Evolutionary conservation across 2,888 invertebrate genomes (phyloP).

Genomic region (Epinotia nisella): DNA sequence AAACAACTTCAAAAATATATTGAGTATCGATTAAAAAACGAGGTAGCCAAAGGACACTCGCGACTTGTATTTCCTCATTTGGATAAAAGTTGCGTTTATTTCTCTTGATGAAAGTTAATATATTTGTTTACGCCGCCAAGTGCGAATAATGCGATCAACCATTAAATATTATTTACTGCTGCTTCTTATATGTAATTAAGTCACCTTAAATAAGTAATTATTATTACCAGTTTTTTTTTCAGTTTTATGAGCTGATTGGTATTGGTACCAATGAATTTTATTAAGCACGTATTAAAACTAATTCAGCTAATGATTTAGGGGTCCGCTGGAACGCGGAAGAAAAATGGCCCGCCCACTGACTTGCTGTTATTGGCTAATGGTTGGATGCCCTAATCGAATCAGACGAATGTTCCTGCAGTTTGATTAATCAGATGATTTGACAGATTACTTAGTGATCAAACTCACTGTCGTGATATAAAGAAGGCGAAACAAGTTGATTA

Average conservation of each 20-base stretch:
- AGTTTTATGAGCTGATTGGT: slow-evolving; percentile 63
- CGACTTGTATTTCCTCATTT: too few species aligned
- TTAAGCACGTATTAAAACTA: slow-evolving; percentile 73
- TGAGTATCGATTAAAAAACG: too few species aligned
- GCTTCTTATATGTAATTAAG: too few species aligned
- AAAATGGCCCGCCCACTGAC: slow-evolving; percentile 74
- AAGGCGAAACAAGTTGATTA: too few species aligned
- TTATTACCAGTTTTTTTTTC: slow-evolving; percentile 51
- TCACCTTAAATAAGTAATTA: too few species aligned
- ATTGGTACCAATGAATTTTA: slow-evolving; percentile 67
- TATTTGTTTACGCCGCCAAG: too few species aligned
- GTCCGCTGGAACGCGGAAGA: slow-evolving; percentile 67
- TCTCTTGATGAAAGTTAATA: too few species aligned
- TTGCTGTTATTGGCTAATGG: slow-evolving; percentile 56
- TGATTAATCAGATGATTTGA: slow-evolving; percentile 59
- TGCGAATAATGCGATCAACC: too few species aligned
- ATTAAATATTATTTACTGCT: too few species aligned
- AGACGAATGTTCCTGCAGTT: slow-evolving; percentile 61
- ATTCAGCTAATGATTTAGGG: slow-evolving; percentile 71
- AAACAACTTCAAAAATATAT: too few species aligned
- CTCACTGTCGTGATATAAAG: not conserved
- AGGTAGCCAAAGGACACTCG: too few species aligned
- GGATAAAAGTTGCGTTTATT: too few species aligned
- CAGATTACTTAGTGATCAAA: slow-evolving; percentile 42
- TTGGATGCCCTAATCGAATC: slow-evolving; percentile 73